Evolutionary conservation across 2,888 invertebrate species (phyloP).

Genomic region (Andrena chrysosceles): DNA sequence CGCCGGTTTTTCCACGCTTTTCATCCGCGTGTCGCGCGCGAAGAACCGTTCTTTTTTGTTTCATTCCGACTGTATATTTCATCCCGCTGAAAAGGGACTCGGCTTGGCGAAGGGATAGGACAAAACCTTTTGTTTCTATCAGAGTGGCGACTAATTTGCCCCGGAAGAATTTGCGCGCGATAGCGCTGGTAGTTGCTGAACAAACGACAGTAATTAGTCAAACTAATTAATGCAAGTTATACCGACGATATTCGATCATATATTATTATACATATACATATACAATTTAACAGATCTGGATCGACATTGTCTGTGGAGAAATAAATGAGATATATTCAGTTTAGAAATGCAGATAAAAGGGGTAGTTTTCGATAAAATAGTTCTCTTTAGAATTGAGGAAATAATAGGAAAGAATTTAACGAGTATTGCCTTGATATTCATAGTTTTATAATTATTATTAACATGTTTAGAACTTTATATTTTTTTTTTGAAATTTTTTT

Average conservation of each 20-base stretch:
- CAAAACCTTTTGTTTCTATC: constrained; percentile 5
- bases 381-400: no score
- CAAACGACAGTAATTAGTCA: neutral
- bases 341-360: no score
- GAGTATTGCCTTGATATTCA: no score
- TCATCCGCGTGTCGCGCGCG: constrained; percentile 13
- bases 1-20: constrained; percentile 19
- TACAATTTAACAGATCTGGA: no score
- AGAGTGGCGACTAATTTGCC: neutral
- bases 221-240: neutral
- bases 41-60: constrained; percentile 4
- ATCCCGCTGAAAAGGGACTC: constrained; percentile 15
- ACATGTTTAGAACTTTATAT: no score
- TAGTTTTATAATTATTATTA: no score
- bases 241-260: neutral
- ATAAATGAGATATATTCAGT: no score
- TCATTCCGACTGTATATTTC: constrained; percentile 23
- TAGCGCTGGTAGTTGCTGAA: neutral
- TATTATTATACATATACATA: neutral
- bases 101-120: neutral
- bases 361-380: no score
- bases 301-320: no score
- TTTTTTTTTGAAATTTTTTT: no score
- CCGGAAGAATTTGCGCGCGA: neutral
- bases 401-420: no score